Base-by-base conservation (phyloP, 2,888 invertebrate genomes). In the Amphipyra berbera region DNA sequence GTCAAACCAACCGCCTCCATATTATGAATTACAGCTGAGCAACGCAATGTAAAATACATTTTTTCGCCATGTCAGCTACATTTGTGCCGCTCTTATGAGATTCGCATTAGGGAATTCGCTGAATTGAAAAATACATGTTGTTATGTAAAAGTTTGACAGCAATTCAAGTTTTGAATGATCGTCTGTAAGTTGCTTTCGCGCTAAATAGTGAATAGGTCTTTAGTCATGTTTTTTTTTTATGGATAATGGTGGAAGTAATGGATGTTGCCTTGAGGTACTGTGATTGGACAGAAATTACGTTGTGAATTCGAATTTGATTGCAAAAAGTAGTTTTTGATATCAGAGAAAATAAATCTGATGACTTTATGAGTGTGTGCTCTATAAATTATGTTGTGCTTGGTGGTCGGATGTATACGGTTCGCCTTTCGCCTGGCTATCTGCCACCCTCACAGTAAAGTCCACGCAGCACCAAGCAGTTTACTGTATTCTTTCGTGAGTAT, bases 1-100 rank as follows among this genome's bases (percentile, higher is more conserved):
- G 72, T 71, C 60, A 58, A 65, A 49, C 46, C 45, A 62, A 57
- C 61, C 47, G 35, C 21, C 50, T 56, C 35, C 30, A 54, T 56
- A 61, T 61, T 56, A 61, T 61, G 57, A 73, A 64, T 76, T 70
- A 79, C 58, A 61, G 44, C 53, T 45, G 13, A 40, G 41, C 52
- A 73, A 55, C 53, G 62, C 52, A 68, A 76, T 59, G 67, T 55
- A 63, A 80, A 77, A 77, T 52, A 72, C 56, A 71, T 79, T 73
- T 81, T 81, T 71, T 68, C 55, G 40, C 33, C n/a, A 21, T 53
- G 78, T 78, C 82, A 79, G 52, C 49, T 15, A 69, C 80, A 79
- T 77, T 76, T 58, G 81, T 56, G 75, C 63, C 50, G 37, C 50
- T 52, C 65, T 50, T 78, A 78, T 78, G 66, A 68, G 61, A 78